Evolutionary conservation across 1,140 invertebrate species (phyloP).

Genomic region (Drosophila azteca): DNA sequence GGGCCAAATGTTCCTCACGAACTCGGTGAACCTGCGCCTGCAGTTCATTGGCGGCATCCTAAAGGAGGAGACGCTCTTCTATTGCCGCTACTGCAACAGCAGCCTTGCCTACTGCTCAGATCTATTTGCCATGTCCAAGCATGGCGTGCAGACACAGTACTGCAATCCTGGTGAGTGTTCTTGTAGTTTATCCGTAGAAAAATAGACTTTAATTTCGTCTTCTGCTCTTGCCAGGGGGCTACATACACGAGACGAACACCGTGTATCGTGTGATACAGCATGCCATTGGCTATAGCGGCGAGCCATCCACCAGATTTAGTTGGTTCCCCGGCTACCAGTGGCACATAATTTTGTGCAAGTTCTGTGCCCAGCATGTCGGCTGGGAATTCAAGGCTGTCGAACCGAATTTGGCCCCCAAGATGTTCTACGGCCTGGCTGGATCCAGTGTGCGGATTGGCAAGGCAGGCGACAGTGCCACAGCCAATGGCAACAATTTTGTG

Average conservation of each 20-base stretch:
- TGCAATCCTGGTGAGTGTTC: slow-evolving; percentile 87
- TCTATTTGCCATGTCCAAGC: slow-evolving; percentile 92
- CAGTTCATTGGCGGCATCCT: slow-evolving; percentile 87
- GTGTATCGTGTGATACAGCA: slow-evolving; percentile 86
- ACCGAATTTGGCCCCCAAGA: slow-evolving; percentile 86
- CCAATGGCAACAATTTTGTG: slow-evolving; percentile 59
- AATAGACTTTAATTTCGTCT: neutral
- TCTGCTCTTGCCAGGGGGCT: slow-evolving; percentile 85
- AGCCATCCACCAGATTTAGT: slow-evolving; percentile 88
- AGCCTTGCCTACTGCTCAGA: slow-evolving; percentile 88
- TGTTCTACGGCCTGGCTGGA: slow-evolving; percentile 89
- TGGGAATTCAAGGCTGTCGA: slow-evolving; percentile 90
- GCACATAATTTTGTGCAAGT: slow-evolving; percentile 89
- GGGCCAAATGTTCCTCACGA: slow-evolving; percentile 87
- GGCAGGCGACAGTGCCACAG: slow-evolving; percentile 42
- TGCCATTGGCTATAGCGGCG: slow-evolving; percentile 85
- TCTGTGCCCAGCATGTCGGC: slow-evolving; percentile 89
- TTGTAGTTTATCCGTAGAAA: too few relatives aligned
- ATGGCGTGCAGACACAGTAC: slow-evolving; percentile 92
- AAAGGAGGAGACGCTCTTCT: slow-evolving; percentile 85
- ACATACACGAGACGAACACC: slow-evolving; percentile 93
- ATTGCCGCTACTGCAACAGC: slow-evolving; percentile 88
- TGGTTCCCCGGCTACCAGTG: slow-evolving; percentile 95
- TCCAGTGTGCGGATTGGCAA: slow-evolving; percentile 73
- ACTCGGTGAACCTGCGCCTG: slow-evolving; percentile 87